phyloP scores from a whole-genome alignment of 2,888 invertebrate species.

The Drosophila antonietae region DNA sequence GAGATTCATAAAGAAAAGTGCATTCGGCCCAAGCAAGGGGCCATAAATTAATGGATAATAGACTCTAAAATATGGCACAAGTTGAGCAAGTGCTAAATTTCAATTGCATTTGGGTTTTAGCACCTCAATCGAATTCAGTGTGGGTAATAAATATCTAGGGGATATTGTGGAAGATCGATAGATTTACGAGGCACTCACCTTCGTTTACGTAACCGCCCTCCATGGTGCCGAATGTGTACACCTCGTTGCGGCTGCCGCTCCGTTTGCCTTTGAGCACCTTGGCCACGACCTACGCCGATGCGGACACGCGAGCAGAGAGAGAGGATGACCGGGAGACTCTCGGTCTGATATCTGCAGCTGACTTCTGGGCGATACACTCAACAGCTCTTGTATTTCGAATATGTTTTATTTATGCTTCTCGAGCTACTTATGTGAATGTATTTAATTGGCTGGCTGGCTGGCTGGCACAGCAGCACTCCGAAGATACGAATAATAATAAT shows the following conservation, averaged over 20 bases:
- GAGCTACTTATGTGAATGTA: constrained; percentile 70
- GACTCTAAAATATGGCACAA: background rate
- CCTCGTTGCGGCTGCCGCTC: constrained; percentile 70
- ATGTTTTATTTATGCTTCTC: constrained; percentile 40
- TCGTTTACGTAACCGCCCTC: constrained; percentile 84
- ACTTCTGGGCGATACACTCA: constrained; percentile 60
- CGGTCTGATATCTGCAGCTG: constrained; percentile 7
- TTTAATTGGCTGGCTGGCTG: constrained; percentile 1
- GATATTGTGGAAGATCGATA: constrained; percentile 2
- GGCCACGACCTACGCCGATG: constrained; percentile 73
- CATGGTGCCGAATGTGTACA: constrained; percentile 84
- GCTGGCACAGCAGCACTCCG: constrained; percentile 54
- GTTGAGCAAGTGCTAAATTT: constrained; percentile 25
- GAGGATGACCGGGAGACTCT: background rate
- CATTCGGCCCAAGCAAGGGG: background rate
- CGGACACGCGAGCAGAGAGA: constrained; percentile 18
- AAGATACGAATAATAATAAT: background rate
- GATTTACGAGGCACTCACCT: constrained; percentile 76
- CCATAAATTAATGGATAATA: constrained; percentile 19
- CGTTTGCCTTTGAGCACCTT: constrained; percentile 65
- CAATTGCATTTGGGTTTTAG: constrained; percentile 19
- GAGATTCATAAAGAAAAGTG: background rate
- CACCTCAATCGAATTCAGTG: constrained; percentile 14
- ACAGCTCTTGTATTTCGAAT: constrained; percentile 48
- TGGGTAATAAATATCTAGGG: constrained; percentile 7